A percentile compares a stretch with the other conserved stretches of the same genome.
Evolutionary conservation across 2,113 vertebrate genomes (phyloP).

Genomic region (Hoplias malabaricus): DNA sequence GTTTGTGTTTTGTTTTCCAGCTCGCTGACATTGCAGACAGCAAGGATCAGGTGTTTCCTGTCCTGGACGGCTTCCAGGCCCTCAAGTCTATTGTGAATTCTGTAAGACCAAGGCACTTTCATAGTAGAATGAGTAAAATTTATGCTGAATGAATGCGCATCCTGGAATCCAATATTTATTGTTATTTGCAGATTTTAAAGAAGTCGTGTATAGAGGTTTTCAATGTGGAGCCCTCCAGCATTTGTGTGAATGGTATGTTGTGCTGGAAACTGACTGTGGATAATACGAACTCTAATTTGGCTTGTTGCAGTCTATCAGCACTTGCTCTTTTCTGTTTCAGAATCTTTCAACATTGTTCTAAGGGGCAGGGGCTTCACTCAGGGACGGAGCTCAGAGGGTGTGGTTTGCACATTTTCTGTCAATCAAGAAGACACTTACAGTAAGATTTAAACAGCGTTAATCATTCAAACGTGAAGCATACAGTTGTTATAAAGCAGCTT

Average conservation of each 20-base stretch:
- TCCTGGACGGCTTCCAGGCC: constrained; percentile 89
- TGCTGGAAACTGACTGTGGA: too few relatives aligned
- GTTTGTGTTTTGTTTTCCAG: constrained; percentile 66
- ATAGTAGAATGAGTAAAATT: neutral
- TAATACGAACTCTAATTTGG: neutral
- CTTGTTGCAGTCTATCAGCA: neutral
- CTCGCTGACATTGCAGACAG: constrained; percentile 89
- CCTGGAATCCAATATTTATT: neutral
- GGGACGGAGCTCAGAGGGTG: constrained; percentile 64
- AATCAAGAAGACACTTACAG: constrained; percentile 74
- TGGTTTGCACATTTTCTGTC: constrained; percentile 78
- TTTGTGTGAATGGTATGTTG: constrained; percentile 91
- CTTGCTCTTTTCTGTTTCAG: constrained; percentile 64
- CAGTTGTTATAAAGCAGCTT: neutral
- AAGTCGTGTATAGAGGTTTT: constrained; percentile 87
- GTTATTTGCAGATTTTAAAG: constrained; percentile 81
- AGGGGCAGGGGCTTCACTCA: constrained; percentile 82
- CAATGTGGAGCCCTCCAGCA: constrained; percentile 84
- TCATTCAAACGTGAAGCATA: too few relatives aligned
- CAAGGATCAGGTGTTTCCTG: constrained; percentile 90
- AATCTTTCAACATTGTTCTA: constrained; percentile 88
- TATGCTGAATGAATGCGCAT: neutral
- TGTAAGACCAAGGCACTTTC: constrained; percentile 73
- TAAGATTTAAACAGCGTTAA: too few relatives aligned
- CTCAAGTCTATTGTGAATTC: constrained; percentile 90